These are phyloP conservation scores for Chrysolina americana DNA, from an alignment of 2,888 invertebrate genomes.

Conservation along the genomic window DNA sequence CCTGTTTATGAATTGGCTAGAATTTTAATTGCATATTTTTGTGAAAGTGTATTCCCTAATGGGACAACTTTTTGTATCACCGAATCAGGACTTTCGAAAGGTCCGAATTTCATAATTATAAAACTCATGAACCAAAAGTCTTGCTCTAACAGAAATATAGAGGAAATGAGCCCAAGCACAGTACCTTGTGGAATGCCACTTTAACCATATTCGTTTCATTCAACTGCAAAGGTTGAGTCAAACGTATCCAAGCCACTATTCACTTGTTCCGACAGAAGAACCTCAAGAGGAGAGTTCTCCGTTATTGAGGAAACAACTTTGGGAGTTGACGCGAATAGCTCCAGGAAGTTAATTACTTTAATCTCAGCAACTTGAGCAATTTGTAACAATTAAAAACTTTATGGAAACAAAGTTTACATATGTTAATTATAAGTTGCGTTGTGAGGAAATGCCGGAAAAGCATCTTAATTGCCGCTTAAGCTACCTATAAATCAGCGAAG, in stretches of 20 bases:
- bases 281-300: constrained; percentile 23
- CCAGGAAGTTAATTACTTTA: constrained; percentile 59
- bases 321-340: constrained; percentile 44
- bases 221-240: not conserved
- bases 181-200: no score
- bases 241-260: not conserved
- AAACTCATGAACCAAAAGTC: no score
- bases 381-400: constrained; percentile 67
- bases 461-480: constrained; percentile 66
- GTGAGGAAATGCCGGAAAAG: constrained; percentile 66
- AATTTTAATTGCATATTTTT: no score
- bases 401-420: constrained; percentile 69
- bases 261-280: constrained; percentile 2
- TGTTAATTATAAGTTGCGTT: constrained; percentile 69
- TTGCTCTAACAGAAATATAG: no score
- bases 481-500: constrained; percentile 63
- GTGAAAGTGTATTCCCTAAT: no score
- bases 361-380: constrained; percentile 64
- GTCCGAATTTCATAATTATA: no score
- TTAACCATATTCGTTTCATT: no score
- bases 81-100: no score
- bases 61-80: no score
- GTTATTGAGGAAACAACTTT: constrained; percentile 50
- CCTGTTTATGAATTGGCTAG: no score
- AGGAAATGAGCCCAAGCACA: no score